phyloP scores from a whole-genome alignment of 37 sponge, comb jelly and placozoan species.

The Petrosia ficiformis region DNA sequence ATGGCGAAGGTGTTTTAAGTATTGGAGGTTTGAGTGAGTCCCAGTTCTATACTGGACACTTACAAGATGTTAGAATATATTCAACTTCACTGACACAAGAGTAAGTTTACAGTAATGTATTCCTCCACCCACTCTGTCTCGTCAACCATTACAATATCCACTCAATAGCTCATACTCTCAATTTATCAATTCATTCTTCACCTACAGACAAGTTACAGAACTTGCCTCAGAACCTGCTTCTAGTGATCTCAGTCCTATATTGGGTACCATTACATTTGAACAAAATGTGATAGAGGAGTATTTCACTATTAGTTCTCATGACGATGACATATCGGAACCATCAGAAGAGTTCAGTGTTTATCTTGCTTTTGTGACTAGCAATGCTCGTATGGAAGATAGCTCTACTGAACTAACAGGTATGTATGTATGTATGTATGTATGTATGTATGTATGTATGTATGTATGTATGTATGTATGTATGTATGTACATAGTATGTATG shows the following conservation, averaged over 20 bases:
- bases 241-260: constrained; percentile 33
- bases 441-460: too few species aligned
- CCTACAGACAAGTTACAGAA: constrained; percentile 31
- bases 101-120: constrained; percentile 22
- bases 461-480: too few species aligned
- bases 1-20: constrained; percentile 36
- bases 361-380: constrained; percentile 36
- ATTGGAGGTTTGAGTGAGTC: constrained; percentile 36
- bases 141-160: too few species aligned
- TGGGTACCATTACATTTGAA: constrained; percentile 2
- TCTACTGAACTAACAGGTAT: too few species aligned
- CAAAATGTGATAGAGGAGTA: neutral
- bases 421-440: too few species aligned
- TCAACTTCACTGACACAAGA: constrained; percentile 23
- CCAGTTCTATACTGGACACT: constrained; percentile 28
- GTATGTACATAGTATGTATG: too few species aligned
- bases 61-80: constrained; percentile 82
- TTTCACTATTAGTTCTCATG: constrained; percentile 43
- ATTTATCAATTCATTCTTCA: constrained; percentile 6
- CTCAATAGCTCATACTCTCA: too few species aligned
- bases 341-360: constrained; percentile 35
- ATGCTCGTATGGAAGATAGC: too few species aligned
- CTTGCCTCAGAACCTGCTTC: constrained; percentile 15
- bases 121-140: too few species aligned
- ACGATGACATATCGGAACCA: constrained; percentile 69